These are phyloP conservation scores for Chrysopa pallens DNA, from an alignment of 1,140 invertebrate genomes.

Conservation along the genomic window DNA sequence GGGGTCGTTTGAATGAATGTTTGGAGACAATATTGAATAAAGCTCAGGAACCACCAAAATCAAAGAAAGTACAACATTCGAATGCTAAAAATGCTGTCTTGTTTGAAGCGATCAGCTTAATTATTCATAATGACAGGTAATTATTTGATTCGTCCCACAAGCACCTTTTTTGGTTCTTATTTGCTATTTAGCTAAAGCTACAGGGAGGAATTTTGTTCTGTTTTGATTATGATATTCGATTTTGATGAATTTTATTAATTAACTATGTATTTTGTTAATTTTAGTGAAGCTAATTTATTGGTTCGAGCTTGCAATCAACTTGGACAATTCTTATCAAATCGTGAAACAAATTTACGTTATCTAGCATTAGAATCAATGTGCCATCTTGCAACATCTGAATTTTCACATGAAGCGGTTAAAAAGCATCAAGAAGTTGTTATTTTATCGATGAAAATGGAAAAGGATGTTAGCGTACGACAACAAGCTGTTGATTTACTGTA, in stretches of 20 bases:
- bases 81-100: conserved; percentile 99
- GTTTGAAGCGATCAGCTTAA: conserved; percentile 98
- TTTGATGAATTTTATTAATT: too few relatives aligned
- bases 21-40: conserved; percentile 99
- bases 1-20: conserved; percentile 91
- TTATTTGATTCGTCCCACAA: too few relatives aligned
- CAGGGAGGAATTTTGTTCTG: too few relatives aligned
- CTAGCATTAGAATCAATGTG: conserved; percentile 99
- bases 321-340: conserved; percentile 94
- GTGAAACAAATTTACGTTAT: conserved; percentile 97
- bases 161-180: too few relatives aligned
- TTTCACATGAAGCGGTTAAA: conserved; percentile 99
- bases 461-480: conserved; percentile 96
- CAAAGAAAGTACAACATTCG: conserved; percentile 99
- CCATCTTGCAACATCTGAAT: conserved; percentile 95
- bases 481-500: conserved; percentile 98
- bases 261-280: too few relatives aligned
- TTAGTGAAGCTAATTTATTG: conserved; percentile 84
- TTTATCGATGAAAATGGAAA: conserved; percentile 97
- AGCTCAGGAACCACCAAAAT: conserved; percentile 98
- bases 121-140: conserved; percentile 93
- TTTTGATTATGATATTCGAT: too few relatives aligned
- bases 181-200: too few relatives aligned
- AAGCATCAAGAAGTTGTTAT: conserved; percentile 99
- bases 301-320: conserved; percentile 97